phyloP scores from a whole-genome alignment of 1,140 invertebrate genomes.

The Galleria mellonella region DNA sequence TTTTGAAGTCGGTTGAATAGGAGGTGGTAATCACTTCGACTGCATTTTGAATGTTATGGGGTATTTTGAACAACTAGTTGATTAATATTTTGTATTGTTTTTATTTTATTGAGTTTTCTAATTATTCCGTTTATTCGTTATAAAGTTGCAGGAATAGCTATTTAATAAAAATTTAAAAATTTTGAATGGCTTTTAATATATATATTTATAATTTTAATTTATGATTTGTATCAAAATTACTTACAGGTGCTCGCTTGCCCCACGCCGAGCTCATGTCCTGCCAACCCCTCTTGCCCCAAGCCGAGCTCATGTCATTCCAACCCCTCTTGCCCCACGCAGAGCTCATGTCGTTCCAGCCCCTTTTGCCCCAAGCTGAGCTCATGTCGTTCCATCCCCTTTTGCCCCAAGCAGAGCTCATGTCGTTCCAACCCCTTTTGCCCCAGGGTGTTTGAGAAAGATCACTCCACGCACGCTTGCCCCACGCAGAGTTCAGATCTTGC shows the following conservation, averaged over 20 bases:
- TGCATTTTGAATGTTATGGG: no score
- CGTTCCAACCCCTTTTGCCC: conserved; percentile 76
- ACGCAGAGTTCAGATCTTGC: conserved; percentile 75
- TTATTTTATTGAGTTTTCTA: no score
- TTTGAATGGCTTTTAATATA: no score
- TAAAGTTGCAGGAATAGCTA: no score
- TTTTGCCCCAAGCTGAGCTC: conserved; percentile 75
- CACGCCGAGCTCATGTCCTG: conserved; percentile 70
- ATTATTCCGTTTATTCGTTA: no score
- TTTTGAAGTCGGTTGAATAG: no score
- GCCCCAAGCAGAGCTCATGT: conserved; percentile 75
- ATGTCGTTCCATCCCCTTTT: conserved; percentile 77
- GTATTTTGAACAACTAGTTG: no score
- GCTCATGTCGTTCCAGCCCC: conserved; percentile 75
- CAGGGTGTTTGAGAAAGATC: conserved; percentile 66
- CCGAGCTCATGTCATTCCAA: conserved; percentile 50
- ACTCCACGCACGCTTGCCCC: conserved; percentile 74
- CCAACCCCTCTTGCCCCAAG: conserved; percentile 71
- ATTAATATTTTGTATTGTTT: no score
- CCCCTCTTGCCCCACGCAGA: conserved; percentile 76
- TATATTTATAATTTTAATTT: no score
- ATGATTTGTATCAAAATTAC: no score
- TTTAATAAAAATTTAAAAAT: no score
- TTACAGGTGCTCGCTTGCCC: conserved; percentile 75
- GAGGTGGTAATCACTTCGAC: no score